Evolutionary conservation across 2,888 invertebrate genomes (phyloP), one percentile per base, ranked within the genome.

Genomic region (Noctua comes): DNA sequence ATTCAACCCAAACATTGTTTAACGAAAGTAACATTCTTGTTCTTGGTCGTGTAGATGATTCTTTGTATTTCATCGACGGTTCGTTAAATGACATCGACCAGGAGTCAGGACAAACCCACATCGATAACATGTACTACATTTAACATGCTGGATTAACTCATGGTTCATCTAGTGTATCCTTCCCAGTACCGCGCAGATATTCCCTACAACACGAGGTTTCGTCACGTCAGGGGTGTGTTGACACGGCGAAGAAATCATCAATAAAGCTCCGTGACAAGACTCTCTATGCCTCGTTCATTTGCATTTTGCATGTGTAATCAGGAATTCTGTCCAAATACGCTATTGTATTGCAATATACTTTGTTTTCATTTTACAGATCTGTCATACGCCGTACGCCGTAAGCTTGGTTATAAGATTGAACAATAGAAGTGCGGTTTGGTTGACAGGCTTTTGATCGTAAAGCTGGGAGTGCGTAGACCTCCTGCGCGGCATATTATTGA

Each of bases 301-400:
- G 54, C 87, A 85, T 86, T 86, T 79, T 75, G 86, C 77, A 86
- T 86, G 65, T 66, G 83, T 79, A 80, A 86, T 86, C 79, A 85
- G 78, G 77, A 79, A 82, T 86, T 85, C 75, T 79, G 75, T 79
- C 79, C 76, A 86, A 86, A 86, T 86, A 78, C 73, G 65, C 87
- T 77, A 85, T 86, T 86, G 85, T 86, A 70, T 76, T 68, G 83
- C 73, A 65, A 70, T 84, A 76, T 76, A 85, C 77, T 86, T 85
- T 83, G 83, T 86, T 79, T 80, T 83, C 66, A 70, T 76, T 85
- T 57, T 62, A 79, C 64, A 64, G 70, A 76, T 84, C 75, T 85
- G 76, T 76, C 75, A 73, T 77, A 75, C 72, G 76, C 70, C 24
- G 75, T 81, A 74, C 69, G 71, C 43, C 10, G 73, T 79, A 76